Evolutionary conservation across 2,888 invertebrate genomes (phyloP), one percentile per base, ranked within the genome.

Genomic region (Matsumyia berberina): DNA sequence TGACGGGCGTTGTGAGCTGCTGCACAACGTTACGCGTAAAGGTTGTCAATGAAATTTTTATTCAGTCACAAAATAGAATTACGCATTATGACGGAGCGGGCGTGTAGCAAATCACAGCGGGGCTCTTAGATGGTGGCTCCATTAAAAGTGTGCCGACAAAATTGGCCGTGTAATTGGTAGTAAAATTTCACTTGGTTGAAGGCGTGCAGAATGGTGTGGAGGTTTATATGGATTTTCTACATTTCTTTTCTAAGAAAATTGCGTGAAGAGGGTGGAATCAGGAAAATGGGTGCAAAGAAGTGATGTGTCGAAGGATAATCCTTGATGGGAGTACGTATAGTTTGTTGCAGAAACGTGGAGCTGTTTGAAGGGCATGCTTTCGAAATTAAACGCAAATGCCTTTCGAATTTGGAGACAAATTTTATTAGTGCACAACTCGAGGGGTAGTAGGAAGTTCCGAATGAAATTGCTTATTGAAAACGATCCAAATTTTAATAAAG

Each of bases 131-230:
- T 53, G 77, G 60, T n/a, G 66, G 66, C 35, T 55, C 42, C 66
- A 82, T 66, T 77, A 77, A 77, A 70, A 66, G 46, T 66, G 66
- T 72, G 70, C 31, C 77, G 55, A 49, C 69, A 69, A 62, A 83
- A 83, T 83, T 79, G 73, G 62, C 78, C 83, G 74, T 80, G 80
- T 79, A 80, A 80, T 85, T 74, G 80, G 85, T 42, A 80, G 69
- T 85, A 85, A 85, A 74, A 55, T 70, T 66, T 80, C 53, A 76
- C 55, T 76, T 42, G 37, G 51, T 37, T 24, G 5, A 5, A n/a
- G 12, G 31, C 24, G 24, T 44, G 24, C 4, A 8, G 31, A 44
- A n/a, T 17, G 19, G 29, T 42, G 39, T 60, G 60, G 33, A 39
- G 35, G 55, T 51, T 72, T 72, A 60, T 72, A 24, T 24, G 24